Conservation (phyloP, 2,113 vertebrate species). For the Rhynchomys soricoides region DNA sequence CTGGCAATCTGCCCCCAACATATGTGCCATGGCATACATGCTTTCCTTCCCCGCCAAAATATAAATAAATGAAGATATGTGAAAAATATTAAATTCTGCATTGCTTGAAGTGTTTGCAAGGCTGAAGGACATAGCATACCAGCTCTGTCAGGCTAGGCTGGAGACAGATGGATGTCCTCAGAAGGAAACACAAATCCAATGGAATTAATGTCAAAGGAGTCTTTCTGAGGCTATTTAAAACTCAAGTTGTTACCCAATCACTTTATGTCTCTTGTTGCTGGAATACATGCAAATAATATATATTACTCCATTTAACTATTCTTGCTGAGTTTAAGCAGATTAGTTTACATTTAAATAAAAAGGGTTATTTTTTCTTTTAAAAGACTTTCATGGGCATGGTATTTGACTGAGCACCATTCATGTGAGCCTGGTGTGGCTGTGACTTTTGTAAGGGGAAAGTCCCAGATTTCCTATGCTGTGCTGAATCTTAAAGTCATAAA, state of each 20-base stretch:
- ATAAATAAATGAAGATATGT: neutral
- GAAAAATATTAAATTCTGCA: neutral
- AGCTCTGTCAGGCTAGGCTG: neutral
- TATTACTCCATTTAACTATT: neutral
- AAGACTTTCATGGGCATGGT: neutral
- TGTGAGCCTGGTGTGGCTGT: neutral
- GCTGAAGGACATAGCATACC: neutral
- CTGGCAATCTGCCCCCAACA: neutral
- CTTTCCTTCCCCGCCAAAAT: neutral
- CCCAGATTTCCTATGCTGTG: neutral
- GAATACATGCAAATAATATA: neutral
- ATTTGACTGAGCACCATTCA: neutral
- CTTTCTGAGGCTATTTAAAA: neutral
- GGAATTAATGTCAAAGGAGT: neutral
- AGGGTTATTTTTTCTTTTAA: neutral
- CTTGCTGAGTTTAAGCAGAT: conserved; percentile 34
- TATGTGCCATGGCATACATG: neutral
- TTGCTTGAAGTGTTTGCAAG: neutral
- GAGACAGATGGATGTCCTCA: neutral
- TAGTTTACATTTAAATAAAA: neutral
- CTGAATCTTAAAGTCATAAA: neutral
- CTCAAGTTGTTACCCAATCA: neutral
- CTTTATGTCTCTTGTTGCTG: neutral
- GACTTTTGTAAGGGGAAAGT: neutral
- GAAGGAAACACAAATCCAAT: neutral